A percentile compares a stretch with the other conserved stretches of the same genome.
These are phyloP conservation scores for Pogoniulus pusillus DNA, from an alignment of 2,797 vertebrate species.

Conservation along the genomic window DNA sequence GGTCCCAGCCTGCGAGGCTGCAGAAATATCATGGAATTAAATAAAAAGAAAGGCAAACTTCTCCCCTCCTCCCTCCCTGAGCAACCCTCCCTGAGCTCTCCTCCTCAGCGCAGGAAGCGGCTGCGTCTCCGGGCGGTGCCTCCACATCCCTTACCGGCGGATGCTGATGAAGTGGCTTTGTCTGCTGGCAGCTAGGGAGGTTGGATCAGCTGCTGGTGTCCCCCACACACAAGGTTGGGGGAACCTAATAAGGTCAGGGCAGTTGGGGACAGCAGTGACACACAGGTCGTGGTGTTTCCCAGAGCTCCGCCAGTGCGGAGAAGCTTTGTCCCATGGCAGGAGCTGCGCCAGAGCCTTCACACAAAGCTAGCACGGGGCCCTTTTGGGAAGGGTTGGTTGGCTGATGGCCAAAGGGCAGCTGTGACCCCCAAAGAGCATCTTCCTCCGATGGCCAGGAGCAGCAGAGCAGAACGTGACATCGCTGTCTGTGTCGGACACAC, in stretches of 20 bases:
- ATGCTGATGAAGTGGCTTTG: background rate
- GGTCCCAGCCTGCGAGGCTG: background rate
- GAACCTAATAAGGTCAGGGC: background rate
- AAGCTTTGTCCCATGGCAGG: rapidly evolving
- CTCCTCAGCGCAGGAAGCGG: background rate
- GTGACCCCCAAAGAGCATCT: background rate
- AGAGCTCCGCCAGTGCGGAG: background rate
- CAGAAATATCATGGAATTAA: background rate
- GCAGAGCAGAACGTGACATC: rapidly evolving
- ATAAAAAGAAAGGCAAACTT: background rate
- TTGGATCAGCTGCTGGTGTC: rapidly evolving
- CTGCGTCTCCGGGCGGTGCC: background rate
- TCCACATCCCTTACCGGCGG: background rate
- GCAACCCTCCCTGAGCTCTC: background rate
- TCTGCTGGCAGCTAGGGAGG: background rate
- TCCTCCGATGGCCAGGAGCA: rapidly evolving
- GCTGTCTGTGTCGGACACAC: rapidly evolving
- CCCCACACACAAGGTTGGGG: background rate
- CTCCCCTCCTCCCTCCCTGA: too few species aligned
- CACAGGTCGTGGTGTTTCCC: background rate
- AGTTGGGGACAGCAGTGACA: background rate
- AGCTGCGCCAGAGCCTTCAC: rapidly evolving
- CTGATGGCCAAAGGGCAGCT: background rate
- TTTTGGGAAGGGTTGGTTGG: background rate
- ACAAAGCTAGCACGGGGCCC: rapidly evolving